Conservation (phyloP, 2,113 vertebrate species). For the Campylomormyrus tamandua region DNA sequence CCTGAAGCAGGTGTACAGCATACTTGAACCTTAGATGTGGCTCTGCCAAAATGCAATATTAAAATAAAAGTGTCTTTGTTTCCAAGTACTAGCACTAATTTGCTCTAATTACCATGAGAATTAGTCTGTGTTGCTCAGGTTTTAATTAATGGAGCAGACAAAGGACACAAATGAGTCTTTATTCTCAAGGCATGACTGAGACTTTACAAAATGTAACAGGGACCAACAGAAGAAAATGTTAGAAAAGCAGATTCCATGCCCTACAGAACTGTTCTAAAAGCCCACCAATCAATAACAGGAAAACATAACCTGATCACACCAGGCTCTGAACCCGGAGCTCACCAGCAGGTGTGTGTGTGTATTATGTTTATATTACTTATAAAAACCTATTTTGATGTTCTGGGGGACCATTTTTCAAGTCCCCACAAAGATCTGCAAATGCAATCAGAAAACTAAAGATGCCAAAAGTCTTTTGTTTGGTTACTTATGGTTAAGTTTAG, state of each 20-base stretch:
- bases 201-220: neutral
- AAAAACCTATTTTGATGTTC: too few relatives aligned
- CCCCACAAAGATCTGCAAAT: too few relatives aligned
- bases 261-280: neutral
- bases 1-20: neutral
- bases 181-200: neutral
- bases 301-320: neutral
- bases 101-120: neutral
- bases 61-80: neutral
- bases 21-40: neutral
- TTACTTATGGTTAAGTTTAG: too few relatives aligned
- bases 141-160: neutral
- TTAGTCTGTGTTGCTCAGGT: neutral
- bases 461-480: too few relatives aligned
- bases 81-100: neutral
- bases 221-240: neutral
- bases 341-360: neutral
- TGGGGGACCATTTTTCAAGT: too few relatives aligned
- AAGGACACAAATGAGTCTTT: neutral
- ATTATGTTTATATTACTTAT: too few relatives aligned
- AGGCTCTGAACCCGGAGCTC: neutral
- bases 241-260: neutral
- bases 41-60: neutral
- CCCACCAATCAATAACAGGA: neutral
- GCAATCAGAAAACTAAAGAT: too few relatives aligned